phyloP scores from a whole-genome alignment of 2,888 invertebrate species.

The Acanthacorydalis orientalis region DNA sequence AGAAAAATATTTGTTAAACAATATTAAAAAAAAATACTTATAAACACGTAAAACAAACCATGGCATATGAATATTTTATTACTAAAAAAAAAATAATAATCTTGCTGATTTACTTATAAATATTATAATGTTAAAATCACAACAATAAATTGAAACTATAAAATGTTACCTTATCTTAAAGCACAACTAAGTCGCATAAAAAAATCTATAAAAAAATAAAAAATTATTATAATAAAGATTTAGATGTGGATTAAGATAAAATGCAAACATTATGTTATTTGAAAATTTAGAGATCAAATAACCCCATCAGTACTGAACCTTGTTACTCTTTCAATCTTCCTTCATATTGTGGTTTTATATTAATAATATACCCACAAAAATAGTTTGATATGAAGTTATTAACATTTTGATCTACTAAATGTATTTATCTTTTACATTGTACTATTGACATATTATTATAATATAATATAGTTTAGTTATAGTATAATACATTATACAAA shows the following conservation, averaged over 20 bases:
- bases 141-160: not conserved
- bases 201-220: not conserved
- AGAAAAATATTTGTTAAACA: not conserved
- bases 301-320: not conserved
- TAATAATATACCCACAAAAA: not conserved
- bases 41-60: not conserved
- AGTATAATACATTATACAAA: conserved; percentile 5
- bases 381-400: not conserved
- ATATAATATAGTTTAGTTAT: conserved; percentile 7
- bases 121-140: not conserved
- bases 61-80: not conserved
- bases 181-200: too few relatives aligned
- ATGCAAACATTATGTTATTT: not conserved
- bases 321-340: not conserved
- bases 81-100: not conserved
- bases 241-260: not conserved
- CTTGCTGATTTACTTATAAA: not conserved
- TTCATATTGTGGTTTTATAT: conserved; percentile 5
- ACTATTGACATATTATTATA: conserved; percentile 2
- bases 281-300: not conserved
- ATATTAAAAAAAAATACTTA: not conserved
- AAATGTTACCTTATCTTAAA: not conserved
- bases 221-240: not conserved
- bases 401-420: conserved; percentile 3
- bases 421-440: conserved; percentile 4